Base-by-base conservation (phyloP, 2,888 invertebrate species). In the Campaea margaritaria region DNA sequence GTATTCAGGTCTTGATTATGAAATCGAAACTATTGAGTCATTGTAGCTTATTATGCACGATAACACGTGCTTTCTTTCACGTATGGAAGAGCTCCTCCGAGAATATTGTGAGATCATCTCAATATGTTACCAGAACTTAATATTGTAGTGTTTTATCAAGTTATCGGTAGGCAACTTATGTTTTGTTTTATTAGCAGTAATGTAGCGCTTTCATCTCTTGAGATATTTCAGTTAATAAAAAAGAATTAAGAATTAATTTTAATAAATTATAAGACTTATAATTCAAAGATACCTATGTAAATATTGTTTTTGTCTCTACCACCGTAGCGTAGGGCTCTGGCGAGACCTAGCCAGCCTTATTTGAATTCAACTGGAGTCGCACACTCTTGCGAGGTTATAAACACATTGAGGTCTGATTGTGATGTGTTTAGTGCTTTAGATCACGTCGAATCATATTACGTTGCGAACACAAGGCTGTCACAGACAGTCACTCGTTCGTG, bases 401-500 rank as follows among this genome's bases (percentile, higher is more conserved):
- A 41, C 57, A 62, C 60, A 53, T 50, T 58, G 62, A 58, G 47
- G 57, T 66, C 65, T 68, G 66, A 66, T 72, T 70, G 73, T 66
- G 65, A 76, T 72, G 73, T 74, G 78, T 76, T 81, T 72, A 77
- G 73, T 76, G 70, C 74, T 78, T 78, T 79, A 77, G 79, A 81
- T 81, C 80, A 83, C 81, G 80, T 81, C 74, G 79, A 81, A 78
- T 78, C 78, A 73, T 78, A 79, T 83, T 81, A 81, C 82, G 80
- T 78, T 79, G 75, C 78, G 72, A 75, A 77, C 77, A 81, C 89
- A 89, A 90, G 89, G 89, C 81, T 89, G 83, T 85, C 82, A 82
- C 85, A 78, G 79, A 78, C 82, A 87, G 87, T 89, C 89, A 87
- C 88, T 89, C 85, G 90, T 87, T 90, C 91, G 85, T 91, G 90